Evolutionary conservation across 2,113 vertebrate genomes (phyloP).

Genomic region (Xerus inauris): DNA sequence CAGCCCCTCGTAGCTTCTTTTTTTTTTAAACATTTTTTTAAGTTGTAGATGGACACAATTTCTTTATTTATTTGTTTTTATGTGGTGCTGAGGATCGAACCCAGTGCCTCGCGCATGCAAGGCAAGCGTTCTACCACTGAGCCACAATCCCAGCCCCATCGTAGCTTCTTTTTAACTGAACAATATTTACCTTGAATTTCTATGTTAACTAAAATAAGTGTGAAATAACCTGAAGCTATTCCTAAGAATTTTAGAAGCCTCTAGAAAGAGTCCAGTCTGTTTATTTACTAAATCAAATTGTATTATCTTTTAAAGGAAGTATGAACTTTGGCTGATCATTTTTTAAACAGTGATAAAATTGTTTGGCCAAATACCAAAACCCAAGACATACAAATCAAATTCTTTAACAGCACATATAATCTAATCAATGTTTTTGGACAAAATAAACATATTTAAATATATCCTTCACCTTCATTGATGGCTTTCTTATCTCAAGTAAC

Average conservation of each 20-base stretch:
- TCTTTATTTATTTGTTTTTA: no score
- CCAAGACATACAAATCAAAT: not conserved
- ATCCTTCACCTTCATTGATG: not conserved
- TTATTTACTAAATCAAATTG: constrained; percentile 37
- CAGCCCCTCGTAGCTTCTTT: no score
- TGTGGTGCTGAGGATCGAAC: no score
- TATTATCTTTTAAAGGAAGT: constrained; percentile 48
- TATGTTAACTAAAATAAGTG: constrained; percentile 43
- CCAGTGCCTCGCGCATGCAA: no score
- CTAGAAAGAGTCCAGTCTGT: constrained; percentile 34
- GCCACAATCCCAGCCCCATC: no score
- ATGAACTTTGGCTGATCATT: constrained; percentile 10
- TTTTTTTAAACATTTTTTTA: no score
- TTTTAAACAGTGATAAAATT: constrained; percentile 40
- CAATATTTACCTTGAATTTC: not conserved
- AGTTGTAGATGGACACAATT: no score
- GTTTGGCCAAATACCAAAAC: constrained; percentile 19
- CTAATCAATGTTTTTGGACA: constrained; percentile 20
- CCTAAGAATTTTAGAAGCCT: constrained; percentile 14
- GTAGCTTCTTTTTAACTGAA: constrained; percentile 23
- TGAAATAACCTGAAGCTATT: constrained; percentile 2
- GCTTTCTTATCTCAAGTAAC: constrained; percentile 32
- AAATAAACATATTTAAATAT: constrained; percentile 35
- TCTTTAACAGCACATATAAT: constrained; percentile 36
- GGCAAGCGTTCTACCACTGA: no score